Evolutionary conservation across 2,888 invertebrate genomes (phyloP).

Genomic region (Dorcus hopei): DNA sequence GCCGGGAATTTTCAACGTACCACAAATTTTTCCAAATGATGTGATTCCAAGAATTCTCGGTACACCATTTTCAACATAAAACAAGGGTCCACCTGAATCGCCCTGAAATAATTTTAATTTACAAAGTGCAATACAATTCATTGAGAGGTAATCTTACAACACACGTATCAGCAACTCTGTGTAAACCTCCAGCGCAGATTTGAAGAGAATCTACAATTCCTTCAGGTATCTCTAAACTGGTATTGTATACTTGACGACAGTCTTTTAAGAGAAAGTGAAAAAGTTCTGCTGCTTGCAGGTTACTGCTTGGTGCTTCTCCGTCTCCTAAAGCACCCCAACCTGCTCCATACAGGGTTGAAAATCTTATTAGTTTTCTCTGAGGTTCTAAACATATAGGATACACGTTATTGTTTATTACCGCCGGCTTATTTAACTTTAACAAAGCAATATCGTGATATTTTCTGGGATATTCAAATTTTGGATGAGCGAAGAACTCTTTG

Average conservation of each 20-base stretch:
- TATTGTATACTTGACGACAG: not conserved
- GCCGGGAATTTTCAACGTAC: conserved; percentile 37
- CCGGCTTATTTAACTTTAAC: conserved; percentile 43
- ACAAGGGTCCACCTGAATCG: conserved; percentile 58
- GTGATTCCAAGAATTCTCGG: conserved; percentile 41
- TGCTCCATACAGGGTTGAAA: conserved; percentile 32
- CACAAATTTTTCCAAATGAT: conserved; percentile 51
- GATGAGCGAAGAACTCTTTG: conserved; percentile 41
- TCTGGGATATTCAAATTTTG: conserved; percentile 42
- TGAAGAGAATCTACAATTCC: too few relatives aligned
- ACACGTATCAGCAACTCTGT: not conserved
- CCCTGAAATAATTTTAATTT: too few relatives aligned
- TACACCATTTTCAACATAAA: not conserved
- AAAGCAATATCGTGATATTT: conserved; percentile 55
- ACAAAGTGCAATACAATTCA: too few relatives aligned
- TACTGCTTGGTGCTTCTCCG: conserved; percentile 1
- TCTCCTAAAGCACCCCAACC: conserved; percentile 59
- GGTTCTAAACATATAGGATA: conserved; percentile 49
- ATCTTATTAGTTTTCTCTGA: not conserved
- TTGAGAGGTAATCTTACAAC: not conserved
- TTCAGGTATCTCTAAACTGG: too few relatives aligned
- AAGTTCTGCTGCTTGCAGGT: not conserved
- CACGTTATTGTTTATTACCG: conserved; percentile 41
- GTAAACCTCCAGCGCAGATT: not conserved
- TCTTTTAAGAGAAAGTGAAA: not conserved